Conservation (phyloP, 2,113 vertebrate species). For the Gobius niger region DNA sequence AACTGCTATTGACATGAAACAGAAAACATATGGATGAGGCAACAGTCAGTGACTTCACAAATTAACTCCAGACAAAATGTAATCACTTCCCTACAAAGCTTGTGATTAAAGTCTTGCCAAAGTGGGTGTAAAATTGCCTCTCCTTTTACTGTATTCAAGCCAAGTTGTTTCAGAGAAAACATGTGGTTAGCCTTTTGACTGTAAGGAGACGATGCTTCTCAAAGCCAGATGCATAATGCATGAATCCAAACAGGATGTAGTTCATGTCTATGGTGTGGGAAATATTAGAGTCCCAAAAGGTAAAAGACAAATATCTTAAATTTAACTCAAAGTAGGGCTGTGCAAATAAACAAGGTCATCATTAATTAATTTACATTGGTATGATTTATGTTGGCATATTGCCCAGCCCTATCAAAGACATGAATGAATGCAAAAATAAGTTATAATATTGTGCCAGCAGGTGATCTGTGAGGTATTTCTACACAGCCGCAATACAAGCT, state of each 20-base stretch:
- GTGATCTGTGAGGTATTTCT: neutral
- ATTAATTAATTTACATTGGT: too few species aligned
- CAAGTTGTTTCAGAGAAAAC: constrained; percentile 6
- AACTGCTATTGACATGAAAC: too few species aligned
- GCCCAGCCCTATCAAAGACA: too few species aligned
- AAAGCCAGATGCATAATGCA: neutral
- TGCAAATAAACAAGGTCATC: too few species aligned
- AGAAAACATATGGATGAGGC: too few species aligned
- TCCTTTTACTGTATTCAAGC: neutral
- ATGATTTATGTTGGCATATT: too few species aligned
- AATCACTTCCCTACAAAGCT: neutral
- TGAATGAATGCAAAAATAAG: too few species aligned
- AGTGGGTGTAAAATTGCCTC: neutral
- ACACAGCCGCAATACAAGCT: neutral
- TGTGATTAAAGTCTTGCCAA: neutral
- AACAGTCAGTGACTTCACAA: neutral
- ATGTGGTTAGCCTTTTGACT: constrained; percentile 8
- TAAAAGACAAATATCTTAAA: too few species aligned
- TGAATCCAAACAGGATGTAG: constrained; percentile 3
- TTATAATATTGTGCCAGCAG: neutral
- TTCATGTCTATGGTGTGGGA: neutral
- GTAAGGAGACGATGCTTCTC: neutral
- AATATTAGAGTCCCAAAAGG: neutral
- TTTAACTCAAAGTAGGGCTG: too few species aligned
- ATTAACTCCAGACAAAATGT: neutral